These are phyloP conservation scores for Palythoa caribaeorum DNA, from an alignment of 92 coral and sea anemone genomes.

Conservation along the genomic window DNA sequence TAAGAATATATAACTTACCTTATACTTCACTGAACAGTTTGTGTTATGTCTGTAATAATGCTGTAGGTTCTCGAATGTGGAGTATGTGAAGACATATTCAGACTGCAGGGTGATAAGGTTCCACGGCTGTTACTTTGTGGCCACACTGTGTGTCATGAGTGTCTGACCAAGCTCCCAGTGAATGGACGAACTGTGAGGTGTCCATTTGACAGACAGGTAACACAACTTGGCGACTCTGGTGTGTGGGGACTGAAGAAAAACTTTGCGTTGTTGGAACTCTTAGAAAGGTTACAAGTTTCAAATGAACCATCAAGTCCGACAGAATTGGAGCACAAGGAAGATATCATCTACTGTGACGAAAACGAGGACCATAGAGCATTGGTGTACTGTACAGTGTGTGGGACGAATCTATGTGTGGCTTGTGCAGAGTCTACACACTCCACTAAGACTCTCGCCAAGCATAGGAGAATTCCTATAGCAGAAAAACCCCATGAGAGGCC, in stretches of 20 bases:
- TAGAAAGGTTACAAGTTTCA: slow-evolving; percentile 85
- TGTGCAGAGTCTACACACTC: slow-evolving; percentile 93
- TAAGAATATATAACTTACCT: no score
- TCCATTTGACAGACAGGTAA: slow-evolving; percentile 97
- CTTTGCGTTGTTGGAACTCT: slow-evolving; percentile 93
- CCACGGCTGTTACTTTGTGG: slow-evolving; percentile 97
- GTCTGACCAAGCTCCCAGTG: slow-evolving; percentile 90
- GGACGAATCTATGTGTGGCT: slow-evolving; percentile 81
- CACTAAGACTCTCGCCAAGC: slow-evolving; percentile 93
- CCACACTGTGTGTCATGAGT: slow-evolving; percentile 97
- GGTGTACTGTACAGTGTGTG: slow-evolving; percentile 91
- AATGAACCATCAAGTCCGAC: slow-evolving; percentile 74
- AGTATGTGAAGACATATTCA: slow-evolving; percentile 96
- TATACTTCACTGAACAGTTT: neutral
- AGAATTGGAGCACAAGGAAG: slow-evolving; percentile 74
- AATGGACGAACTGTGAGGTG: slow-evolving; percentile 85
- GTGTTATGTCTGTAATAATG: neutral
- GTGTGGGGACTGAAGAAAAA: slow-evolving; percentile 99
- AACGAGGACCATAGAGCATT: slow-evolving; percentile 95
- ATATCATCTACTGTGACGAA: slow-evolving; percentile 90
- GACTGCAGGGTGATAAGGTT: slow-evolving; percentile 98
- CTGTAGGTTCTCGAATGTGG: slow-evolving; percentile 93
- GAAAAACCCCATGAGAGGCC: slow-evolving; percentile 95
- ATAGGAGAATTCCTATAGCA: slow-evolving; percentile 91
- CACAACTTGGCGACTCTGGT: slow-evolving; percentile 97